phyloP scores from a whole-genome alignment of 92 coral and sea anemone genomes.

The Porites cylindrica region DNA sequence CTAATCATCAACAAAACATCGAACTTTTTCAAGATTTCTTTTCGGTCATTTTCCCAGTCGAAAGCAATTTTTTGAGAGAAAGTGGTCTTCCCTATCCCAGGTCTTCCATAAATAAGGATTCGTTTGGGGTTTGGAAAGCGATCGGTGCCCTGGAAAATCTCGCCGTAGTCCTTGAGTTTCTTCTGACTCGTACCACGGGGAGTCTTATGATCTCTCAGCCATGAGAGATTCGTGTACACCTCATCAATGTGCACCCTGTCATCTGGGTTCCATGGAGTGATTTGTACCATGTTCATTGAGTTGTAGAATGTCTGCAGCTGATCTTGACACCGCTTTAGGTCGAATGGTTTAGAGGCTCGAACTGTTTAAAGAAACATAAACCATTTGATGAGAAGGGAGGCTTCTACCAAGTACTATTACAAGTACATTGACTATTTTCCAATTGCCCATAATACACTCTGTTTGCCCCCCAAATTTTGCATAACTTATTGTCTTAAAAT shows the following conservation, averaged over 20 bases:
- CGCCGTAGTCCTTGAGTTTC: slow-evolving; percentile 7
- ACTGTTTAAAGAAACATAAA: neutral
- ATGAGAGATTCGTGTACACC: neutral
- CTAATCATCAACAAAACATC: neutral
- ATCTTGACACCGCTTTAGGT: neutral
- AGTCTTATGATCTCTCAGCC: neutral
- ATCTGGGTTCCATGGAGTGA: slow-evolving; percentile 21
- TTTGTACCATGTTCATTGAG: neutral
- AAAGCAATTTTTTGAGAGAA: slow-evolving; percentile 3
- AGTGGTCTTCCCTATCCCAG: slow-evolving; percentile 5
- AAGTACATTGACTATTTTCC: too few relatives aligned
- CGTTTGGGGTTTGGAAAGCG: neutral
- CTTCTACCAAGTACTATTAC: too few relatives aligned
- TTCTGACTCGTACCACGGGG: neutral
- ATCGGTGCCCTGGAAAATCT: neutral
- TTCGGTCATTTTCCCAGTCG: neutral
- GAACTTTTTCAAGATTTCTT: neutral
- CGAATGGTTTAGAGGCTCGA: neutral
- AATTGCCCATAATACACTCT: too few relatives aligned
- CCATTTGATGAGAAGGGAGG: too few relatives aligned
- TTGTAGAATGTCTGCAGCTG: neutral
- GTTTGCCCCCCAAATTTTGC: too few relatives aligned
- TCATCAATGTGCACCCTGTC: slow-evolving; percentile 24
- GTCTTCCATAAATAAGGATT: neutral
- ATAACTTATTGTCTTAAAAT: too few relatives aligned